Evolutionary conservation across 2,113 vertebrate genomes (phyloP).

Genomic region (Limanda limanda): DNA sequence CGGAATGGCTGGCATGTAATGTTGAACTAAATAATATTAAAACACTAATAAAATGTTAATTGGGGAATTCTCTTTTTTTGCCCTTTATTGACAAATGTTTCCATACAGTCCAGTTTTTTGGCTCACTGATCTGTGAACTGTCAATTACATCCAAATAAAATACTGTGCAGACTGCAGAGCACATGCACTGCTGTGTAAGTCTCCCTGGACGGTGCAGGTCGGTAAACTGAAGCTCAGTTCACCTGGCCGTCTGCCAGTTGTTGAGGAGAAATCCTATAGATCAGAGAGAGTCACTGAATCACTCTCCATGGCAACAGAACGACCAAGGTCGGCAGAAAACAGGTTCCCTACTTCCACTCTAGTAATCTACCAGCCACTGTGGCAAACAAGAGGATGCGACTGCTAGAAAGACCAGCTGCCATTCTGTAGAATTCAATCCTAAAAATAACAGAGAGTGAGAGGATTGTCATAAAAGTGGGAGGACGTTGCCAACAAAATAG

Average conservation of each 20-base stretch:
- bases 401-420: slow-evolving; percentile 1
- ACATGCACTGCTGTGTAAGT: not conserved
- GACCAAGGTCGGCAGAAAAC: slow-evolving; percentile 23
- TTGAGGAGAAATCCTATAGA: slow-evolving; percentile 35
- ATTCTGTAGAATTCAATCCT: not conserved
- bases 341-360: slow-evolving; percentile 1
- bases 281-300: slow-evolving; percentile 24
- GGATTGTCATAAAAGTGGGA: slow-evolving; percentile 25
- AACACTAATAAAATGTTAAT: slow-evolving; percentile 5
- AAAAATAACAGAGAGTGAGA: not conserved
- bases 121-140: not conserved
- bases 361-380: slow-evolving; percentile 6
- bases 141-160: not conserved
- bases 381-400: slow-evolving; percentile 13
- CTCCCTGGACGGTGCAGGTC: slow-evolving; percentile 29
- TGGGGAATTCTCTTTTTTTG: not conserved
- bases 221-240: slow-evolving; percentile 10
- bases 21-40: slow-evolving; percentile 7
- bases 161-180: not conserved
- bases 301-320: not conserved
- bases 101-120: not conserved
- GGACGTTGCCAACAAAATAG: slow-evolving; percentile 37
- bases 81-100: not conserved
- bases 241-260: slow-evolving; percentile 24
- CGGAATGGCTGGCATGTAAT: not conserved